Evolutionary conservation across 2,797 vertebrate genomes (phyloP).

Genomic region (Buphagus erythrorhynchus): DNA sequence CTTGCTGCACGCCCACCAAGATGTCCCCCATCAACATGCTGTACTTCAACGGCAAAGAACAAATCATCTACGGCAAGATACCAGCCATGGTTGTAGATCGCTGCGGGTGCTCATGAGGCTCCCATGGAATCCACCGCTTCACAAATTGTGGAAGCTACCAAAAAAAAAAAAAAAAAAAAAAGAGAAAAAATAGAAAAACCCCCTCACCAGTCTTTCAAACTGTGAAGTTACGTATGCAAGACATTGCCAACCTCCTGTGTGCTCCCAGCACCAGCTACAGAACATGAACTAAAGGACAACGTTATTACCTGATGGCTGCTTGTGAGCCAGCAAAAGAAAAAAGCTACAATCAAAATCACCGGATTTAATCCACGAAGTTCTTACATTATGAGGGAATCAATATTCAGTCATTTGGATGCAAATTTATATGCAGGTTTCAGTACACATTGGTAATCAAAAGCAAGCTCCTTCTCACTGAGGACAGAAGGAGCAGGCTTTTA

Average conservation of each 20-base stretch:
- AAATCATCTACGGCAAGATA: constrained; percentile 98
- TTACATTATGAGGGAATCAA: constrained; percentile 68
- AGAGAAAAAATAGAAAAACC: not conserved
- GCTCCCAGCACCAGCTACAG: constrained; percentile 50
- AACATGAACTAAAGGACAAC: constrained; percentile 62
- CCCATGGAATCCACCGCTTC: not conserved
- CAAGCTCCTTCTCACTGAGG: constrained; percentile 48
- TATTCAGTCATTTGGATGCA: constrained; percentile 26
- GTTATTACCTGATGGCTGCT: constrained; percentile 48
- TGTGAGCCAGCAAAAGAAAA: constrained; percentile 64
- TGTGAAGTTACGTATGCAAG: constrained; percentile 85
- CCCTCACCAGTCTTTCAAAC: constrained; percentile 83
- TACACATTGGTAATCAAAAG: constrained; percentile 35
- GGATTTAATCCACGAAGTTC: constrained; percentile 42
- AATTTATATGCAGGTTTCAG: constrained; percentile 36
- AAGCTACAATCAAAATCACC: constrained; percentile 44
- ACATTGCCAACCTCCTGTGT: constrained; percentile 65
- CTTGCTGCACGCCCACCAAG: constrained; percentile 96
- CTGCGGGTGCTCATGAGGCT: constrained; percentile 92
- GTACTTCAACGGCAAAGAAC: constrained; percentile 94
- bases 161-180: not conserved
- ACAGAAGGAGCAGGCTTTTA: constrained; percentile 56
- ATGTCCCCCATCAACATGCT: constrained; percentile 99
- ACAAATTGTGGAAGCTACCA: constrained; percentile 19
- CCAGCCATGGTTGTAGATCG: constrained; percentile 97